A percentile compares a stretch with the other conserved stretches of the same genome.
Conservation (phyloP, 2,113 vertebrate genomes). For the Athene noctua region DNA sequence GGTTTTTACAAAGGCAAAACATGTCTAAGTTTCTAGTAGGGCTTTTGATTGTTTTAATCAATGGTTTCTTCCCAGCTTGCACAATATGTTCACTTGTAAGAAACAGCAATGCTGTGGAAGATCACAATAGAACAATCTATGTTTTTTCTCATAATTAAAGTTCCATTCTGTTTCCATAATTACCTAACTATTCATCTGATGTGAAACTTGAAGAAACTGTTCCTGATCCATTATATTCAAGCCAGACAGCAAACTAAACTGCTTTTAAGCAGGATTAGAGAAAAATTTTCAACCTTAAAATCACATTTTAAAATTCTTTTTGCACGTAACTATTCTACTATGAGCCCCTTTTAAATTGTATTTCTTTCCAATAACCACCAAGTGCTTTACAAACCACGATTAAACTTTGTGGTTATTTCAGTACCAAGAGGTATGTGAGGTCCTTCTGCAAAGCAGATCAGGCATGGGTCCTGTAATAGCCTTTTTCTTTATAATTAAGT, state of each 20-base stretch:
- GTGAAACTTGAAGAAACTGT: not conserved
- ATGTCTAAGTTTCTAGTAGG: not conserved
- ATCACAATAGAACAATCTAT: constrained; percentile 37
- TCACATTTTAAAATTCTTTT: not conserved
- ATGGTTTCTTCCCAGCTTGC: not conserved
- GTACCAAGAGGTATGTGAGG: not conserved
- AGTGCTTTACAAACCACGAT: not conserved
- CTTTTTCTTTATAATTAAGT: not conserved
- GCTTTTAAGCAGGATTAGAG: not conserved
- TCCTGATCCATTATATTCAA: constrained; percentile 4
- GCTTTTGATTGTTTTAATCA: constrained; percentile 44
- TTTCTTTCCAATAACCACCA: not conserved
- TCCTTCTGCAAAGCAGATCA: not conserved
- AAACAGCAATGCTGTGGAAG: not conserved
- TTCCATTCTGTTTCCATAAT: constrained; percentile 42
- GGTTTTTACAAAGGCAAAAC: not conserved
- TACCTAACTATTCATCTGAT: constrained; percentile 34
- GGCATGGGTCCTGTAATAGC: not conserved
- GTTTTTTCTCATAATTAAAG: constrained; percentile 9
- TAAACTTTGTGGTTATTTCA: not conserved
- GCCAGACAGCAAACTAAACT: not conserved
- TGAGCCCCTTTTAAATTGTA: not conserved
- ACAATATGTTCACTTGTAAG: constrained; percentile 30
- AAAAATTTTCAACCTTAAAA: not conserved
- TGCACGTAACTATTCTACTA: not conserved